Evolutionary conservation across 2,797 vertebrate species (phyloP).

Genomic region (Diplodus sargus): DNA sequence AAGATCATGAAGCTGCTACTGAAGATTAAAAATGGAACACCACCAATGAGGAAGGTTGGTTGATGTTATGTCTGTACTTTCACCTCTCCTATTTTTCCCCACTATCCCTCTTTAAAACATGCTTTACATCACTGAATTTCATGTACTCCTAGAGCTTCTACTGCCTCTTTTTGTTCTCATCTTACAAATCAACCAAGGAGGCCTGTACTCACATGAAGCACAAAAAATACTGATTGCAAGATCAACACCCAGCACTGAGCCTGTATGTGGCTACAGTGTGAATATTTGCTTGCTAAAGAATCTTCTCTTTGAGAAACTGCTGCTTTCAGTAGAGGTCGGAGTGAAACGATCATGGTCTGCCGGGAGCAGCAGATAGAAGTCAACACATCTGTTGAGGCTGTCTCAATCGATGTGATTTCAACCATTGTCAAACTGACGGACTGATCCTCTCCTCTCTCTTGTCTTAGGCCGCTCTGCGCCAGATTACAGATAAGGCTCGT

Average conservation of each 20-base stretch:
- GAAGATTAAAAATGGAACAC: constrained; percentile 99
- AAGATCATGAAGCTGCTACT: constrained; percentile 99
- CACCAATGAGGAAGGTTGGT: constrained; percentile 96
- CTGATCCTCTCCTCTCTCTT: not conserved
- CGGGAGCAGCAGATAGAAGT: constrained; percentile 53
- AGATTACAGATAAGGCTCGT: constrained; percentile 98
- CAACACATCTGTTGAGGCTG: not conserved
- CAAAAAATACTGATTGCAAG: constrained; percentile 27
- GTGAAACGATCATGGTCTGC: constrained; percentile 22
- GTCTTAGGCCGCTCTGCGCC: constrained; percentile 92
- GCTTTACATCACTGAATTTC: not conserved
- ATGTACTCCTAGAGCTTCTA: not conserved
- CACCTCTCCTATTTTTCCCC: not conserved
- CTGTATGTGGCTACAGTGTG: constrained; percentile 57
- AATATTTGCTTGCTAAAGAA: constrained; percentile 67
- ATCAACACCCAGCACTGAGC: constrained; percentile 58
- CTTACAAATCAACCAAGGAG: not conserved
- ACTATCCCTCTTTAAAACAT: not conserved
- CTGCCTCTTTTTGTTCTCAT: not conserved
- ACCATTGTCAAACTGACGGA: not conserved
- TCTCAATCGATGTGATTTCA: not conserved
- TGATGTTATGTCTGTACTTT: not conserved
- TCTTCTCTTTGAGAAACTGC: constrained; percentile 44
- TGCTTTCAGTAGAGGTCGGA: constrained; percentile 55
- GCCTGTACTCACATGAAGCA: not conserved